phyloP scores from a whole-genome alignment of 2,888 invertebrate genomes.

The Phengaris alcon region DNA sequence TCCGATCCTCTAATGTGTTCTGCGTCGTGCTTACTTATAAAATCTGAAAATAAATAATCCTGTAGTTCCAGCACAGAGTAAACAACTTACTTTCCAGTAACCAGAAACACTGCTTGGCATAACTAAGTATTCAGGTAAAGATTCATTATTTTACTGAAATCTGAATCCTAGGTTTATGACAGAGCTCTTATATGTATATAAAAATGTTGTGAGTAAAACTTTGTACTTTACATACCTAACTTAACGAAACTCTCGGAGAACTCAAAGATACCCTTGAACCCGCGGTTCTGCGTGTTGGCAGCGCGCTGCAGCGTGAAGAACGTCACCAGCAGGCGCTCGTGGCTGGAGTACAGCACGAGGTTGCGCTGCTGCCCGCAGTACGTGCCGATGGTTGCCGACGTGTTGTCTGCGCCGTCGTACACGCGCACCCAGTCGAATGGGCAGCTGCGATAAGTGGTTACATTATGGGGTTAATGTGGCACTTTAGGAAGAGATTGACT shows the following conservation, averaged over 20 bases:
- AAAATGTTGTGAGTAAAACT: no score
- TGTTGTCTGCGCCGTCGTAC: conserved; percentile 94
- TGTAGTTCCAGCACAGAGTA: background rate
- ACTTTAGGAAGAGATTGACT: no score
- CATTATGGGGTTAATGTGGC: no score
- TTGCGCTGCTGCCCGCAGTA: conserved; percentile 98
- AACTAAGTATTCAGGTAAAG: no score
- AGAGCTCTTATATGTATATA: no score
- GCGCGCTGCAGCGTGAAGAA: conserved; percentile 94
- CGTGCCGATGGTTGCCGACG: conserved; percentile 94
- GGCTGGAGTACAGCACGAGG: conserved; percentile 96
- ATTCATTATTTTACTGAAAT: no score
- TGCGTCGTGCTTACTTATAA: conserved; percentile 94
- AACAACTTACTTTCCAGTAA: no score
- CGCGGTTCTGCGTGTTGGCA: conserved; percentile 97
- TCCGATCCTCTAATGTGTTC: conserved; percentile 98
- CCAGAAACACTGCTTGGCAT: no score
- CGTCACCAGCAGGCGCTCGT: conserved; percentile 92
- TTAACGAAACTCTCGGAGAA: conserved; percentile 99
- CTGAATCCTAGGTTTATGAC: no score
- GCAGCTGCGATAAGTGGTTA: conserved; percentile 82
- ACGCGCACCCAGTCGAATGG: conserved; percentile 99
- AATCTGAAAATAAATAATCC: conserved; percentile 80
- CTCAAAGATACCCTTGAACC: conserved; percentile 98
- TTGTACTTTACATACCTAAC: conserved; percentile 84